Percentiles rank a stretch among this genome's conserved stretches.
phyloP scores from a whole-genome alignment of 2,888 invertebrate genomes.

The Oligia latruncula region DNA sequence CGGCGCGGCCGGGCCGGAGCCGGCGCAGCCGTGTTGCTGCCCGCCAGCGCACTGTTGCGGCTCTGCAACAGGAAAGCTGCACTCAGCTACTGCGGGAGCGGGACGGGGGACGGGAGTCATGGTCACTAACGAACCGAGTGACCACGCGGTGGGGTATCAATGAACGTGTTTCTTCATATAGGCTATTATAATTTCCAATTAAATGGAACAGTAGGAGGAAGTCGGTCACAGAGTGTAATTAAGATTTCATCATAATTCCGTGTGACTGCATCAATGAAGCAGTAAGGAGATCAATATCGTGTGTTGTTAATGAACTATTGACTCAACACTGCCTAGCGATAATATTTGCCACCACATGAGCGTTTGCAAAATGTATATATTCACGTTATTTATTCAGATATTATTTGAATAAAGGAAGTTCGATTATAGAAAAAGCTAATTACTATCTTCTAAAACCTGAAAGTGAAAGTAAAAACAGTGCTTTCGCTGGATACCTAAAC shows the following conservation, averaged over 20 bases:
- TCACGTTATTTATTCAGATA: not conserved
- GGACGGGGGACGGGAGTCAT: slow-evolving; percentile 30
- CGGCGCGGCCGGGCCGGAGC: slow-evolving; percentile 67
- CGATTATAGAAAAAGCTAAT: not conserved
- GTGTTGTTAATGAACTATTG: slow-evolving; percentile 4
- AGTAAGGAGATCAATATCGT: not conserved
- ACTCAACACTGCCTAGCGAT: not conserved
- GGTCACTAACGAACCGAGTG: not conserved
- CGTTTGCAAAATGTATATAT: not conserved
- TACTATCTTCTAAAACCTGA: not conserved
- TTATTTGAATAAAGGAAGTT: not conserved
- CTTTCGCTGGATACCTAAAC: not conserved
- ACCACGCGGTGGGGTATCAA: too few species aligned
- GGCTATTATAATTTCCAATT: not conserved
- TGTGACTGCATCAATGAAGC: slow-evolving; percentile 2
- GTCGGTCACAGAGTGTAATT: slow-evolving; percentile 32
- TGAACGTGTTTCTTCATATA: not conserved
- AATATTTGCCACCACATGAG: slow-evolving; percentile 8
- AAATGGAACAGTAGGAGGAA: not conserved
- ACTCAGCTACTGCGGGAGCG: slow-evolving; percentile 76
- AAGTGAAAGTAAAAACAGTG: not conserved
- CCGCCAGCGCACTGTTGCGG: slow-evolving; percentile 86
- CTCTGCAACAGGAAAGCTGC: slow-evolving; percentile 88
- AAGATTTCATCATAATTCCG: not conserved
- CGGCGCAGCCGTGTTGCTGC: slow-evolving; percentile 54